Evolutionary conservation across 2,888 invertebrate species (phyloP).

Genomic region (Oeneis ivallda): DNA sequence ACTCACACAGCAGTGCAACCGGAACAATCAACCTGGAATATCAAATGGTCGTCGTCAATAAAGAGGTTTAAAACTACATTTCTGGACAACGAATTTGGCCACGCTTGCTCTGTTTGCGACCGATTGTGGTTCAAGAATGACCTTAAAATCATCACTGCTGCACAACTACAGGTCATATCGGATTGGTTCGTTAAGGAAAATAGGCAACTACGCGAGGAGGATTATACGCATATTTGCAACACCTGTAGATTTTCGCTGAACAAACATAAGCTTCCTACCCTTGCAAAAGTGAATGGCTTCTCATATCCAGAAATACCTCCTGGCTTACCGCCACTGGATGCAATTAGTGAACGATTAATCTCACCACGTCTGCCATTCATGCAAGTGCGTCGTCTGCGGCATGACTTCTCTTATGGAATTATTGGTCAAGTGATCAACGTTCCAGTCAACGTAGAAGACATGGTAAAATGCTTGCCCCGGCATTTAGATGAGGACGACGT

Average conservation of each 20-base stretch:
- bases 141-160: conserved; percentile 51
- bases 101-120: conserved; percentile 53
- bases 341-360: conserved; percentile 51
- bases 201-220: conserved; percentile 38
- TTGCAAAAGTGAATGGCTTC: conserved; percentile 52
- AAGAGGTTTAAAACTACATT: conserved; percentile 45
- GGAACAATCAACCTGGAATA: conserved; percentile 47
- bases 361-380: conserved; percentile 53
- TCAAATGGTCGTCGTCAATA: conserved; percentile 48
- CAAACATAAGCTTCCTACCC: conserved; percentile 42
- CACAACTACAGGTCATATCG: conserved; percentile 49
- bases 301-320: conserved; percentile 50
- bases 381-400: conserved; percentile 53
- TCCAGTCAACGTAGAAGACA: conserved; percentile 50
- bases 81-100: conserved; percentile 48
- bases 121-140: conserved; percentile 55
- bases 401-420: conserved; percentile 52
- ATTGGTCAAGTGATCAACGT: conserved; percentile 59
- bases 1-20: too few species aligned
- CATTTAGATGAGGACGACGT: conserved; percentile 51
- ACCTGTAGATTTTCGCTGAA: conserved; percentile 47
- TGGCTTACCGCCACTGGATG: conserved; percentile 49
- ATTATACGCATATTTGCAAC: conserved; percentile 45
- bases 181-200: conserved; percentile 43
- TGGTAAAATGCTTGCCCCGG: conserved; percentile 52